Evolutionary conservation across 2,113 vertebrate genomes (phyloP), one percentile per base, ranked within the genome.

Genomic region (Cephalopterus ornatus): DNA sequence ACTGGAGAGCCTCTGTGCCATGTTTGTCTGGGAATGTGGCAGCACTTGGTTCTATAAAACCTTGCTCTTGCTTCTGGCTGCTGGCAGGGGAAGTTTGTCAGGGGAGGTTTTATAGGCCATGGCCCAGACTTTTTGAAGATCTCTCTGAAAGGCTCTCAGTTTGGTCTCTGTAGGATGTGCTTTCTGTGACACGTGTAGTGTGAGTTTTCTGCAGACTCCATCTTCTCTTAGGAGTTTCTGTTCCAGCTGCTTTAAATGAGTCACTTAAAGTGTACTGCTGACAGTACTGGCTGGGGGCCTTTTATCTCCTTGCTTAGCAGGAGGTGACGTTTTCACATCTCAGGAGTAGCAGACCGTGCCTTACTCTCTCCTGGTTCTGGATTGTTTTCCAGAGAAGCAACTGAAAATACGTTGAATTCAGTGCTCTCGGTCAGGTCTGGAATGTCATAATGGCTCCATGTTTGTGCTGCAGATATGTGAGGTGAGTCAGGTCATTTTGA

Each of bases 1-100:
- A 19, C 7, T n/a, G 62, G 33, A 47, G 70, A 66, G 70, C 32
- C 37, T 44, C 4, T 0, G 9, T 33, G 19, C 3, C 8, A 0
- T 5, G 1, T 35, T 68, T 26, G 18, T 49, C 55, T 35, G 30
- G 30, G 47, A 33, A 2, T 44, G 7, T 12, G 37, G 46, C 50
- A 70, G 66, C 23, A 0, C 37, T 41, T 42, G 24, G 20, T 46
- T 68, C 18, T 42, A 15, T 67, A 39, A 62, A 26, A 47, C 0
- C 0, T 20, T 35, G 28, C 66, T 66, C 22, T 35, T 77, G 32
- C 42, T 55, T 77, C 23, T 83, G 41, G 4, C 50, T 92, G 47
- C 33, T 67, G 32, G 27, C n/a, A n/a, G n/a, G n/a, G n/a, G n/a
- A n/a, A n/a, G n/a, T n/a, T n/a, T n/a, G n/a, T n/a, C 42, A 39